Evolutionary conservation across 2,113 vertebrate species (phyloP).

Genomic region (Hippolais icterina): DNA sequence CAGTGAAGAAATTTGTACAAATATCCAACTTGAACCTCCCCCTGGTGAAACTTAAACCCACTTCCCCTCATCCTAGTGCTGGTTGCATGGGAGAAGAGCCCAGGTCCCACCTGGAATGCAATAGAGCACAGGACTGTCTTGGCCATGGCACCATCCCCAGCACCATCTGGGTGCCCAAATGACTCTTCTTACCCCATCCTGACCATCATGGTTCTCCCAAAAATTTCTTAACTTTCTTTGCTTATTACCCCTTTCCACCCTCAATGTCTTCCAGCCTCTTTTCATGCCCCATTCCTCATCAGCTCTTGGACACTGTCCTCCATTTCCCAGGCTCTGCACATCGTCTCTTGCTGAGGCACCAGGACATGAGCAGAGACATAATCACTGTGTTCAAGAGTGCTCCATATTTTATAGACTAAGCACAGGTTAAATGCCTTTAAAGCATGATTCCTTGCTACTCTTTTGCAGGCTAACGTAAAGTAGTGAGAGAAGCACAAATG

Average conservation of each 20-base stretch:
- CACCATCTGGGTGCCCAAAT: fast-evolving
- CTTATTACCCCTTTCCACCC: not conserved
- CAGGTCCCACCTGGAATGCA: not conserved
- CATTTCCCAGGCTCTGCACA: not conserved
- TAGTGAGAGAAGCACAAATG: not conserved
- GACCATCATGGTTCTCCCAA: not conserved
- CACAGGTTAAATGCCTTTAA: not conserved
- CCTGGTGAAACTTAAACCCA: not conserved
- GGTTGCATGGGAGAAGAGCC: not conserved
- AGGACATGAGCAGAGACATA: not conserved
- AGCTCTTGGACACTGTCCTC: not conserved
- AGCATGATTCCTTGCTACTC: not conserved
- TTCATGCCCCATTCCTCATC: not conserved
- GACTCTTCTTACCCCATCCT: not conserved
- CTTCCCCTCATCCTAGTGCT: fast-evolving
- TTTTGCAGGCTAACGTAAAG: not conserved
- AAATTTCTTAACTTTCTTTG: not conserved
- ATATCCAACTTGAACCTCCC: not conserved
- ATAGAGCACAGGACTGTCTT: not conserved
- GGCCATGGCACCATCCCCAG: not conserved
- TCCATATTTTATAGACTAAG: not conserved
- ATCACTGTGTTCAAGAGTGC: not conserved
- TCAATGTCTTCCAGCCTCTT: not conserved
- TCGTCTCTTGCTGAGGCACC: not conserved
- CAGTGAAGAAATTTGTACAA: not conserved